Evolutionary conservation across 2,888 invertebrate genomes (phyloP).

Genomic region (Pristionchus mayeri): DNA sequence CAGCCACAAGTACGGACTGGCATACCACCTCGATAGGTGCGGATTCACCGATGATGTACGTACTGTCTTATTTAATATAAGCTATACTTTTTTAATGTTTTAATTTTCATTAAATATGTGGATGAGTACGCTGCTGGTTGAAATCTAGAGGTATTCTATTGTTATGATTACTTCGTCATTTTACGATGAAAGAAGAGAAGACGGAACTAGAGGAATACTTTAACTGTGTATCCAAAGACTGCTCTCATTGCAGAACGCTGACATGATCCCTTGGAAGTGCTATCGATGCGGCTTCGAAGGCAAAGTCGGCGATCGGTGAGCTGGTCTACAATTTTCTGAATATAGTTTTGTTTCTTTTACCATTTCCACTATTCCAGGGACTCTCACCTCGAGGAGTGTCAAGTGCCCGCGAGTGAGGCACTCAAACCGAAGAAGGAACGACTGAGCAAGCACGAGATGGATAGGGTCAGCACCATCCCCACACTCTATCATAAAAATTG

Average conservation of each 20-base stretch:
- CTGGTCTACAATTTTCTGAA: background rate
- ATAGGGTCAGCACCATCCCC: too few relatives aligned
- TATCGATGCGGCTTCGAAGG: slow-evolving; percentile 39
- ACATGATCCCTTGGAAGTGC: slow-evolving; percentile 36
- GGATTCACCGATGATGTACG: slow-evolving; percentile 40
- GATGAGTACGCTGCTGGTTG: too few relatives aligned
- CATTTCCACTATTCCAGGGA: background rate
- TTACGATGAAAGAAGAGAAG: too few relatives aligned
- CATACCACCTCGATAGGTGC: slow-evolving; percentile 35
- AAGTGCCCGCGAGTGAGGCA: background rate
- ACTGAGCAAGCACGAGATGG: background rate
- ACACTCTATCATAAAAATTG: too few relatives aligned
- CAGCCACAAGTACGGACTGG: slow-evolving; percentile 4
- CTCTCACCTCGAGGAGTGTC: background rate
- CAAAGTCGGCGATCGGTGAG: slow-evolving; percentile 2
- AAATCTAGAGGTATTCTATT: too few relatives aligned
- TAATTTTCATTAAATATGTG: too few relatives aligned
- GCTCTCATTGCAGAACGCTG: background rate
- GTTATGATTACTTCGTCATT: too few relatives aligned
- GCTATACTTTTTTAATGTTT: too few relatives aligned
- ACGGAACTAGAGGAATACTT: too few relatives aligned
- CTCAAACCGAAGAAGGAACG: background rate
- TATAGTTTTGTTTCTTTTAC: background rate
- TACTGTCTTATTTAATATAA: too few relatives aligned
- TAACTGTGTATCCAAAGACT: too few relatives aligned